Conservation (phyloP, 2,797 vertebrate species). For the Sphenodon punctatus region DNA sequence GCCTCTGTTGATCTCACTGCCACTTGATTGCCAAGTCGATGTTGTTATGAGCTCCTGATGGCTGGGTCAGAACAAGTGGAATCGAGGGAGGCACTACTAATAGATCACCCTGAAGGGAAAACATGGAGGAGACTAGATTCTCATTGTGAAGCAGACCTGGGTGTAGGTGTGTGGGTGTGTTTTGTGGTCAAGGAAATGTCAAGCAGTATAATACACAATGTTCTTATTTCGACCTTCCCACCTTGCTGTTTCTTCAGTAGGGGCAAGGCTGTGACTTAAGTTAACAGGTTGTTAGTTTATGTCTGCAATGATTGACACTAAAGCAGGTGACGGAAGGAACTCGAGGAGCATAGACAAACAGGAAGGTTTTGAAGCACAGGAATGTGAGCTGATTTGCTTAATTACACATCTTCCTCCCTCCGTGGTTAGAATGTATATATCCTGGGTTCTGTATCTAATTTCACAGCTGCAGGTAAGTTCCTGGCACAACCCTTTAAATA, state of each 20-base stretch:
- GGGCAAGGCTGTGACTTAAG: neutral
- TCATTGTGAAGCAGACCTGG: conserved; percentile 30
- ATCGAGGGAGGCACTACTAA: conserved; percentile 33
- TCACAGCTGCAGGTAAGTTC: neutral
- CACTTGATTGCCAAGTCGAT: accelerated
- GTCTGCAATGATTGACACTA: neutral
- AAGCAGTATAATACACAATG: neutral
- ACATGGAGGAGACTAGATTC: neutral
- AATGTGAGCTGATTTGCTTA: neutral
- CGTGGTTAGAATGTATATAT: neutral
- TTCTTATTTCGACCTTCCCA: neutral
- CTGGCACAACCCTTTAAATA: too few relatives aligned
- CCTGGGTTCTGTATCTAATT: neutral
- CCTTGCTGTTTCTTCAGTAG: neutral
- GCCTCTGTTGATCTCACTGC: neutral
- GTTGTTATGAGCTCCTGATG: neutral
- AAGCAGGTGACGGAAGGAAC: neutral
- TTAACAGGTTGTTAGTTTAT: neutral
- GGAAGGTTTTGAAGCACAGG: neutral
- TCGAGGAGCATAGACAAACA: neutral
- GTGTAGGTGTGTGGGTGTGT: conserved; percentile 38
- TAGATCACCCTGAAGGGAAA: conserved; percentile 10
- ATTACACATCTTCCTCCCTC: neutral
- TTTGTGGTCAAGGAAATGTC: conserved; percentile 34
- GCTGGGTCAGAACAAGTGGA: conserved; percentile 30